Conservation (phyloP, 1,140 invertebrate species). For the Melitaea cinxia region DNA sequence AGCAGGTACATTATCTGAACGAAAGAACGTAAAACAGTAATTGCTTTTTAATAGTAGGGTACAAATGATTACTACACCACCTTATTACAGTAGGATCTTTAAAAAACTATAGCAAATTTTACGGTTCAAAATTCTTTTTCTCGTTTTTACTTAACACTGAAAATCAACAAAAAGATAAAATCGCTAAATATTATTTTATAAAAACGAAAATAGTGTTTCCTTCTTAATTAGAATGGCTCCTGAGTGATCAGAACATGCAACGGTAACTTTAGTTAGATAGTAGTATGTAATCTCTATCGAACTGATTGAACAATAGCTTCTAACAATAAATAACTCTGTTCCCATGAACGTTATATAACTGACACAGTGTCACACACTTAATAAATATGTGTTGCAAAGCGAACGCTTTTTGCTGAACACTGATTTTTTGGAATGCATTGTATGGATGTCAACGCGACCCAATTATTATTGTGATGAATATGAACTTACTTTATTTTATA, state of each 20-base stretch:
- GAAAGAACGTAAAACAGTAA: too few relatives aligned
- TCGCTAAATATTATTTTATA: too few relatives aligned
- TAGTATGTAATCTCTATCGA: background rate
- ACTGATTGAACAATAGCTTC: slow-evolving; percentile 7
- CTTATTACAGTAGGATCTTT: too few relatives aligned
- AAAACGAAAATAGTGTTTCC: too few relatives aligned
- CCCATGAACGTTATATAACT: slow-evolving; percentile 19
- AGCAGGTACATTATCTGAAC: too few relatives aligned
- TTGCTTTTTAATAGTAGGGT: too few relatives aligned
- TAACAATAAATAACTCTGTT: slow-evolving; percentile 9
- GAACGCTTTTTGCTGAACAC: slow-evolving; percentile 16
- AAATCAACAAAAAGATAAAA: too few relatives aligned
- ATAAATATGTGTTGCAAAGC: slow-evolving; percentile 20
- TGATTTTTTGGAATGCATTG: slow-evolving; percentile 31
- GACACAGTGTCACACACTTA: slow-evolving; percentile 20
- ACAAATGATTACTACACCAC: too few relatives aligned
- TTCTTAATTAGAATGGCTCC: too few relatives aligned
- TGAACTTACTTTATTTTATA: background rate
- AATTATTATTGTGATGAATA: slow-evolving; percentile 25
- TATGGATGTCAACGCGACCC: slow-evolving; percentile 24
- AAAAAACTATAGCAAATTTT: too few relatives aligned
- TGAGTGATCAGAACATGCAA: background rate
- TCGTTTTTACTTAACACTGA: too few relatives aligned
- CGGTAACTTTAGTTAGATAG: slow-evolving; percentile 6
- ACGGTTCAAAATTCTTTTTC: too few relatives aligned